Percentiles rank a stretch among this genome's conserved stretches.
Evolutionary conservation across 2,113 vertebrate genomes (phyloP).

Genomic region (Addax nasomaculatus): DNA sequence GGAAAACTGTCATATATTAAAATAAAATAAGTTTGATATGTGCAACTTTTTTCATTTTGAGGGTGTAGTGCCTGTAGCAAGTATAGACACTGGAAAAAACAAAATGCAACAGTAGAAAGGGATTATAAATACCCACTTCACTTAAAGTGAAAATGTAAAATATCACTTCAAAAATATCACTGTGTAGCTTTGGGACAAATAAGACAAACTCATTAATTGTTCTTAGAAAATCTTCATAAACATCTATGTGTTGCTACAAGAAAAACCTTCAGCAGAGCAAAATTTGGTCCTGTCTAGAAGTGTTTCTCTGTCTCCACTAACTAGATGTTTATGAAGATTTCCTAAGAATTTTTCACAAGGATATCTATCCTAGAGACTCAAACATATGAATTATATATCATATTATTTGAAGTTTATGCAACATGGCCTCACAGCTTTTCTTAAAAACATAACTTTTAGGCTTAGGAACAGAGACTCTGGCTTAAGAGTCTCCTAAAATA

Average conservation of each 20-base stretch:
- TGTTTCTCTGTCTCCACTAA: background rate
- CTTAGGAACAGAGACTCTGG: background rate
- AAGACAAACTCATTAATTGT: background rate
- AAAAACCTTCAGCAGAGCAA: background rate
- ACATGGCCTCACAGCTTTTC: background rate
- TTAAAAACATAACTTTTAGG: background rate
- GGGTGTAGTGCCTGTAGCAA: background rate
- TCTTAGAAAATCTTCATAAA: background rate
- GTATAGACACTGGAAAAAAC: background rate
- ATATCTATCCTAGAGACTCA: fast-evolving
- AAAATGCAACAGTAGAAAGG: background rate
- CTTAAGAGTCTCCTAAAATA: background rate
- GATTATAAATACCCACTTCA: background rate
- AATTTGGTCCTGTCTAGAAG: background rate
- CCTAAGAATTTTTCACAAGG: background rate
- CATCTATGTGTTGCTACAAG: fast-evolving
- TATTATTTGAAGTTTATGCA: background rate
- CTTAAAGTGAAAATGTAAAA: background rate
- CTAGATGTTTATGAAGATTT: background rate
- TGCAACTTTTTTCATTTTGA: background rate
- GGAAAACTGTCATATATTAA: background rate
- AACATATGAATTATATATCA: background rate
- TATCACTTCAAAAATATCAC: background rate
- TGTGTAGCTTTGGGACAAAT: background rate
- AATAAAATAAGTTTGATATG: background rate